Conservation (phyloP, 2,113 vertebrate species). For the Xiphophorus hellerii region DNA sequence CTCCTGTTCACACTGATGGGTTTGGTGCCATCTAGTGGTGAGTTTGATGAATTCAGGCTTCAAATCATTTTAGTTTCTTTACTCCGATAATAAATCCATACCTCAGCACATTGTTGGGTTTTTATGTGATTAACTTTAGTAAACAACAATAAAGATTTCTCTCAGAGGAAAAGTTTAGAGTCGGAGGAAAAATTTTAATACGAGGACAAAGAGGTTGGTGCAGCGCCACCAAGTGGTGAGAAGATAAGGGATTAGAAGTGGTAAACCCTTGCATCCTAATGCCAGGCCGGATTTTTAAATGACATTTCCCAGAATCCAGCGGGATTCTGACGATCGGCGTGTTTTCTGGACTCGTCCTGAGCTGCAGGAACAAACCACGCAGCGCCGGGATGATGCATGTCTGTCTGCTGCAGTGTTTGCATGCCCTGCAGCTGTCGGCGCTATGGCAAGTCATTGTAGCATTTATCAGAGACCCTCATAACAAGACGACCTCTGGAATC, state of each 20-base stretch:
- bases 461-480: not conserved
- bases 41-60: not conserved
- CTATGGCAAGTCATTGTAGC: not conserved
- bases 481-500: not conserved
- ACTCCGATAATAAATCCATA: too few relatives aligned
- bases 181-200: too few relatives aligned
- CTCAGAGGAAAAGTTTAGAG: too few relatives aligned
- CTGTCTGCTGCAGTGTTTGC: slow-evolving; percentile 39
- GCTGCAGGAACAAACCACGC: not conserved
- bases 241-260: not conserved
- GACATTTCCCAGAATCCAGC: not conserved
- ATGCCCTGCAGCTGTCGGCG: slow-evolving; percentile 1
- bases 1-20: not conserved
- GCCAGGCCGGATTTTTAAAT: too few relatives aligned
- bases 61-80: too few relatives aligned
- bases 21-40: not conserved
- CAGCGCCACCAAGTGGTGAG: slow-evolving; percentile 6
- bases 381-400: not conserved
- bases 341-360: not conserved
- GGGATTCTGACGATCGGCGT: too few relatives aligned
- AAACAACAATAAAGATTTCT: too few relatives aligned
- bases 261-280: too few relatives aligned
- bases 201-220: not conserved
- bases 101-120: too few relatives aligned
- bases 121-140: too few relatives aligned